Conservation (phyloP, 2,888 invertebrate genomes). For the Lomographa bimaculata region DNA sequence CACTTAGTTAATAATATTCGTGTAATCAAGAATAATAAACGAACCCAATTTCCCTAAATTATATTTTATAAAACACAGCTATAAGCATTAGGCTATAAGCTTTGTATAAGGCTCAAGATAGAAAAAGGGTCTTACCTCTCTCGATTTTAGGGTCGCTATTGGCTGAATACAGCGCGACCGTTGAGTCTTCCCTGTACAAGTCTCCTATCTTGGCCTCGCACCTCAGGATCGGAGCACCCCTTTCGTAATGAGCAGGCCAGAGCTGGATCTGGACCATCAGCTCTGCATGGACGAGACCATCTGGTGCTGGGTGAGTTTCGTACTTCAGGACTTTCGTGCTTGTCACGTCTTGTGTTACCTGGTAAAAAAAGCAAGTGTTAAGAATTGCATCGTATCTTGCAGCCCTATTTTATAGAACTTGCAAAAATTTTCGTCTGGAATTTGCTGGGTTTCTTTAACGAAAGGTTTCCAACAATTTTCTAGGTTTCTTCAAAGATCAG, state of each 20-base stretch:
- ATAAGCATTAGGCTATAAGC: no score
- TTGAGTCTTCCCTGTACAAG: conserved; percentile 84
- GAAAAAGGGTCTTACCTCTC: conserved; percentile 86
- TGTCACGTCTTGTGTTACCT: conserved; percentile 68
- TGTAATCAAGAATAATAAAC: no score
- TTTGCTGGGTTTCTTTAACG: no score
- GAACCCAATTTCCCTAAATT: no score
- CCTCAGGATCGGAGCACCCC: conserved; percentile 85
- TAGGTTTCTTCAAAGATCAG: no score
- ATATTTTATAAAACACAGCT: no score
- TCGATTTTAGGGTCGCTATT: conserved; percentile 88
- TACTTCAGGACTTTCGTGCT: conserved; percentile 41
- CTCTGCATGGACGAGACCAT: conserved; percentile 84
- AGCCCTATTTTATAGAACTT: no score
- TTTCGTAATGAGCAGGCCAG: conserved; percentile 85
- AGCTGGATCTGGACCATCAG: conserved; percentile 84
- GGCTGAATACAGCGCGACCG: conserved; percentile 84
- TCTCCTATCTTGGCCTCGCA: conserved; percentile 86
- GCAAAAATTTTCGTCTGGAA: no score
- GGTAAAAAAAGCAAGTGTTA: conserved; percentile 23
- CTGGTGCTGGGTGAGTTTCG: conserved; percentile 67
- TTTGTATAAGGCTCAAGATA: no score
- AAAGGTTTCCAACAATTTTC: no score
- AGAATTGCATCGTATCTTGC: no score
- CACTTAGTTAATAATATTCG: no score